These are phyloP conservation scores for Mohoua ochrocephala DNA, from an alignment of 2,113 vertebrate species.

Conservation along the genomic window DNA sequence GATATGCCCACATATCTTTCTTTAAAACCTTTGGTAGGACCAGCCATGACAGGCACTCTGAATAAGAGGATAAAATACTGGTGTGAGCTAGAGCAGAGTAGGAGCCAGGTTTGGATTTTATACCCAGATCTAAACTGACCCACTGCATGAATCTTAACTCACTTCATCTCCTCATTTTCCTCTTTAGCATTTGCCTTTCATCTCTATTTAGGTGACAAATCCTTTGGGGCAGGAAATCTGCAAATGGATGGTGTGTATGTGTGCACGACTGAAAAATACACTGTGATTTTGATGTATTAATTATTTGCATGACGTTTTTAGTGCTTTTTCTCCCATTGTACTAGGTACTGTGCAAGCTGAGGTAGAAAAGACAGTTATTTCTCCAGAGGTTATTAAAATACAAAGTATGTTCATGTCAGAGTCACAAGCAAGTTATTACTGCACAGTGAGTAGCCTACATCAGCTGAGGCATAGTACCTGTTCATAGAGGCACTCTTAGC, in stretches of 20 bases:
- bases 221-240: neutral
- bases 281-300: neutral
- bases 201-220: neutral
- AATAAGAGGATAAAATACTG: neutral
- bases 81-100: neutral
- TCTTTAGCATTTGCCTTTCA: neutral
- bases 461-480: neutral
- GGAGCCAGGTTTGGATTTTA: neutral
- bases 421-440: slow-evolving; percentile 44
- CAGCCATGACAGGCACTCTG: neutral
- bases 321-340: neutral
- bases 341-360: neutral
- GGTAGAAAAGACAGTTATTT: neutral
- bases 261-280: neutral
- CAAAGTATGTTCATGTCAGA: slow-evolving; percentile 11
- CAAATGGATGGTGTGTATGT: neutral
- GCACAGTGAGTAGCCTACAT: neutral
- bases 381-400: slow-evolving; percentile 50
- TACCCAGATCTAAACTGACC: neutral
- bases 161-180: neutral
- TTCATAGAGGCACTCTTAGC: neutral
- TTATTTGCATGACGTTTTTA: slow-evolving; percentile 2
- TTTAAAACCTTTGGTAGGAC: neutral
- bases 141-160: neutral
- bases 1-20: neutral